Base-by-base conservation (phyloP, 2,797 vertebrate genomes). In the Myotis vivesi region DNA sequence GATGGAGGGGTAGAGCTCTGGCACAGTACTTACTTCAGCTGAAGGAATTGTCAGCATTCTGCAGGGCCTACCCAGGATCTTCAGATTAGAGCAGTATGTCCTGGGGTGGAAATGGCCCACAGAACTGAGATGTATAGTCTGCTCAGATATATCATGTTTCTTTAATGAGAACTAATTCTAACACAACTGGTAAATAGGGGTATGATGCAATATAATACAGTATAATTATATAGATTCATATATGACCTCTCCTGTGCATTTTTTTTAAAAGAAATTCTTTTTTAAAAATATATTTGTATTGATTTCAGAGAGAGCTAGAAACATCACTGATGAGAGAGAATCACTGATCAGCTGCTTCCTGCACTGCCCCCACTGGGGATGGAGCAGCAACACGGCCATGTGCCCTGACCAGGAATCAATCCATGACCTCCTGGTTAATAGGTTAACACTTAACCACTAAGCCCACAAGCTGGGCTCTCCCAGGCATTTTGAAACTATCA, bases 91-190 rank as follows among this genome's bases (percentile, higher is more conserved):
- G 23, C 62, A 79, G 19, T 9, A 51, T 81, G 76, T 82, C 59
- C 75, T 72, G n/a, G 33, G 17, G 8, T 12, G 33, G 17, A n/a
- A 51, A 71, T 9, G 12, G 72, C 68, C 44, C 59, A 71, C 12
- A 71, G 68, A 57, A 68, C 28, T 16, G 68, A 81, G 25, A 9
- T 30, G 28, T 49, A 23, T 9, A 16, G 30, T 81, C 44, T 76
- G 13, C 73, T 81, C 51, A 81, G 57, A 69, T 25, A 53, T 2
- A 51, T 66, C 25, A 73, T 8, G 59, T 64, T 81, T 59, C 75
- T 94, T 76, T 38, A 92, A 55, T 82, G 75, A 92, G 25, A 93
- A 55, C 5, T 16, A 28, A 90, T 77, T 71, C 38, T 72, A 90
- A 87, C 4, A 55, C 17, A 44, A 25, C 71, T 71, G 49, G 38